phyloP scores from a whole-genome alignment of 2,797 vertebrate genomes.

The Enteromius radiatus region DNA sequence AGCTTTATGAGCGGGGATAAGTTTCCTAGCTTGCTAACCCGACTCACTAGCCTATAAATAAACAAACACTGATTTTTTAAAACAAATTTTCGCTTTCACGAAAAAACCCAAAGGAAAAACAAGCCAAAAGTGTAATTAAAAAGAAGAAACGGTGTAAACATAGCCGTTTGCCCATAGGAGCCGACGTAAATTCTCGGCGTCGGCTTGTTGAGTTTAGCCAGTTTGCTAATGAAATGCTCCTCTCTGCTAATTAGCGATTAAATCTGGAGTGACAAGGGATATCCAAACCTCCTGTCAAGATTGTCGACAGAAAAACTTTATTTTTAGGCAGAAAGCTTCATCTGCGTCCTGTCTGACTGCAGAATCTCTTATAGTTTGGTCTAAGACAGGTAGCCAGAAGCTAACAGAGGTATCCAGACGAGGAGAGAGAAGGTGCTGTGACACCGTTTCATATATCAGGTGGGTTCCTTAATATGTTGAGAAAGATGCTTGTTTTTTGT shows the following conservation, averaged over 20 bases:
- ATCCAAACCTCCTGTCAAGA: background rate
- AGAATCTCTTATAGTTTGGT: slow-evolving; percentile 63
- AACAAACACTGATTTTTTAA: slow-evolving; percentile 37
- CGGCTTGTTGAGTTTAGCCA: slow-evolving; percentile 61
- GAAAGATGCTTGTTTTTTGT: background rate
- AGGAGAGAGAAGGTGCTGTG: slow-evolving; percentile 26
- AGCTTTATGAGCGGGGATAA: slow-evolving; percentile 21
- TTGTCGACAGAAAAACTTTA: background rate
- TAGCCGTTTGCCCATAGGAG: background rate
- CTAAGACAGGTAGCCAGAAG: slow-evolving; percentile 66
- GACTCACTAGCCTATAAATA: slow-evolving; percentile 22
- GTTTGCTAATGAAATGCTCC: slow-evolving; percentile 39
- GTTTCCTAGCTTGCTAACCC: slow-evolving; percentile 40
- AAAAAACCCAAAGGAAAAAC: background rate
- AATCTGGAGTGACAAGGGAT: background rate
- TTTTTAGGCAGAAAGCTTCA: slow-evolving; percentile 6
- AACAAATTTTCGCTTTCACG: background rate
- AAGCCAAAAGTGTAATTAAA: background rate
- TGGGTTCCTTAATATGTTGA: background rate
- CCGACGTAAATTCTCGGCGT: slow-evolving; percentile 23
- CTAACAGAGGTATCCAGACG: slow-evolving; percentile 66
- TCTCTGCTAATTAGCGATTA: slow-evolving; percentile 4
- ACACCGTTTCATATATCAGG: slow-evolving; percentile 48
- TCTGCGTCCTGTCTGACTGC: slow-evolving; percentile 22
- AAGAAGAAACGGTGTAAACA: background rate